Percentiles rank a stretch among this genome's conserved stretches.
Conservation (phyloP, 2,113 vertebrate genomes). For the Motacilla tschutschensis region DNA sequence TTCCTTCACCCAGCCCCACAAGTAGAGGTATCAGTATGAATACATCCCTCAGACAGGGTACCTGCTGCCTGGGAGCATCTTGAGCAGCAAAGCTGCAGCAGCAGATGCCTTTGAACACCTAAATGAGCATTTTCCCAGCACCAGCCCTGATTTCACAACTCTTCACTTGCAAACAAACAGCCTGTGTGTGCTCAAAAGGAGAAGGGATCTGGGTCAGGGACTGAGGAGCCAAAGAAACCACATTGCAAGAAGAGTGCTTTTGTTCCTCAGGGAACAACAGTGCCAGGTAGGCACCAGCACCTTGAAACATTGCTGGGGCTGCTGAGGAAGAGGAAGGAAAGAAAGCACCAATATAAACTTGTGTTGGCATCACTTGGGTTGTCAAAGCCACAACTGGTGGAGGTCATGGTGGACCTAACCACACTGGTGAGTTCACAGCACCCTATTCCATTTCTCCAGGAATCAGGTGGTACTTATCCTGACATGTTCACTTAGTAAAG, state of each 20-base stretch:
- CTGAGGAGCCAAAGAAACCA: not conserved
- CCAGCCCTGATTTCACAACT: not conserved
- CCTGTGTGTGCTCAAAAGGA: not conserved
- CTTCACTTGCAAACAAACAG: not conserved
- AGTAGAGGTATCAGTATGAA: not conserved
- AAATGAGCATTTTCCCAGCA: not conserved
- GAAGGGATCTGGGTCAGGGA: not conserved
- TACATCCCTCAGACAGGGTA: accelerated
- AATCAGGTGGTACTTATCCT: not conserved
- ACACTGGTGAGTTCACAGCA: not conserved
- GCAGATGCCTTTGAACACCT: not conserved
- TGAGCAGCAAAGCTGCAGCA: not conserved
- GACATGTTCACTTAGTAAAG: not conserved
- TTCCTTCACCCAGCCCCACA: not conserved
- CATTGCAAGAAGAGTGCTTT: not conserved
- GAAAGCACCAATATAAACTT: accelerated
- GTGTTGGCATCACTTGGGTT: accelerated
- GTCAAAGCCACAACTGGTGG: not conserved
- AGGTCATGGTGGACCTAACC: not conserved
- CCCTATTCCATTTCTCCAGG: not conserved
- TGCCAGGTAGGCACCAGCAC: not conserved
- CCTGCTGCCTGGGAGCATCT: accelerated
- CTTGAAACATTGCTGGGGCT: not conserved
- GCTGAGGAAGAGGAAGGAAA: not conserved
- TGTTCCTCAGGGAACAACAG: not conserved